A percentile compares a stretch with the other conserved stretches of the same genome.
These are phyloP conservation scores for Ameiurus melas DNA, from an alignment of 2,113 vertebrate genomes.

Conservation along the genomic window DNA sequence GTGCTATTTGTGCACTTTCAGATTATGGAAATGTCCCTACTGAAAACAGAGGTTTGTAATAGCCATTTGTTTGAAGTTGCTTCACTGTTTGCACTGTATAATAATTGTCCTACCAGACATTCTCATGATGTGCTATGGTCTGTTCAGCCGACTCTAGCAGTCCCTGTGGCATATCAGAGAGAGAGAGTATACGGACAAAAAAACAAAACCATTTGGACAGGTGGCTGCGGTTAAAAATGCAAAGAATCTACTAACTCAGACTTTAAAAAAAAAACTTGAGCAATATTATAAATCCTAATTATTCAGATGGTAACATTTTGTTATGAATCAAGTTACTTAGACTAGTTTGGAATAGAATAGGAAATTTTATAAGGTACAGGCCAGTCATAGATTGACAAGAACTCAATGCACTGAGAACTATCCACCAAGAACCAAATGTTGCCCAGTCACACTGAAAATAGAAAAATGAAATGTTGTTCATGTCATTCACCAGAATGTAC, in stretches of 20 bases:
- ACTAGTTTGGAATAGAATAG: slow-evolving; percentile 16
- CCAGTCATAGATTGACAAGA: slow-evolving; percentile 35
- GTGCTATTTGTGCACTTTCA: slow-evolving; percentile 28
- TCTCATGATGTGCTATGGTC: slow-evolving; percentile 20
- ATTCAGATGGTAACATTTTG: slow-evolving; percentile 8
- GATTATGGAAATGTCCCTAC: slow-evolving; percentile 5
- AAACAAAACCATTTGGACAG: neutral
- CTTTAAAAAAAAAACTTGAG: slow-evolving; percentile 2
- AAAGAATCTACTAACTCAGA: slow-evolving; percentile 12
- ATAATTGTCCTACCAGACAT: slow-evolving; percentile 14
- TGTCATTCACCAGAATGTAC: slow-evolving; percentile 68
- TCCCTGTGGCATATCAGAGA: slow-evolving; percentile 6
- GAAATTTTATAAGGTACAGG: slow-evolving; percentile 28
- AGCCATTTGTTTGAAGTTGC: slow-evolving; percentile 4
- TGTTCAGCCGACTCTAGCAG: slow-evolving; percentile 19
- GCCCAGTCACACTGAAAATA: slow-evolving; percentile 60
- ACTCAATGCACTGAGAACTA: slow-evolving; percentile 52
- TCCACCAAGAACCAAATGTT: slow-evolving; percentile 33
- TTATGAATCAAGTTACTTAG: neutral
- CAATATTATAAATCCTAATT: slow-evolving; percentile 23
- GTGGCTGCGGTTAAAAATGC: slow-evolving; percentile 1
- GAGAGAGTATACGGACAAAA: slow-evolving; percentile 1
- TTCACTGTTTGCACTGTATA: slow-evolving; percentile 36
- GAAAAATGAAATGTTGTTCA: slow-evolving; percentile 58
- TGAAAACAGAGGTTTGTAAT: slow-evolving; percentile 6